Base-by-base conservation (phyloP, 2,113 vertebrate species). In the Sceloporus tristichus region DNA sequence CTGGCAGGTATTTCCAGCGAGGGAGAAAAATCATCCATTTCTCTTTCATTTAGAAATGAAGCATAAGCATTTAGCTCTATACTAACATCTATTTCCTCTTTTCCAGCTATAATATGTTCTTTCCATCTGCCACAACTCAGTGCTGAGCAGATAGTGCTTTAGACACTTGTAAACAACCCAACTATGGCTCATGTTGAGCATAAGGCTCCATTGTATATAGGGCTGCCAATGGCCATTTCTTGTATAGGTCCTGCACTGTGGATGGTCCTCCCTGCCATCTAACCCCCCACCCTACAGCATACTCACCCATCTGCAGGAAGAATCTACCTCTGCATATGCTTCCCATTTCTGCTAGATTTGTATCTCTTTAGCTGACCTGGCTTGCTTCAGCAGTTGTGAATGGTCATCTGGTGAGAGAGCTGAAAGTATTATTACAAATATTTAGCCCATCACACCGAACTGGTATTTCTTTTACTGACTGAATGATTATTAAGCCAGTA, bases 111-210 rank as follows among this genome's bases (percentile, higher is more conserved):
- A 88, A 77, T 77, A 54, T 76, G 40, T 23, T 88, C 40, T 56
- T 34, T 54, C 86, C 73, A 77, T 83, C 73, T 83, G 79, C 19
- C 73, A 83, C 87, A 68, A 68, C 54, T 29, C 38, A 68, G 8
- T 19, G 3, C 21, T 68, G 29, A 83, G 14, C 59, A 83, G 86
- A 65, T 11, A 7, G 29, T 83, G 71, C 48, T 77, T 83, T 83
- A 83, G 21, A 23, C n/a, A 77, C 73, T 83, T 88, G 79, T 82
- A 86, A 88, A 76, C 80, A 29, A 77, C 73, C 27, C 80, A 82
- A 21, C 42, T 38, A 53, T 77, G 73, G 71, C 9, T 66, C 18
- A 19, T 53, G 40, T 77, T 68, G 56, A 66, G 40, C 80, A 56
- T 76, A 38, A 77, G 79, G 40, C 56, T 23, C 23, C 82, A 59